These are phyloP conservation scores for Papilio elwesi DNA, from an alignment of 2,888 invertebrate genomes.

Conservation along the genomic window DNA sequence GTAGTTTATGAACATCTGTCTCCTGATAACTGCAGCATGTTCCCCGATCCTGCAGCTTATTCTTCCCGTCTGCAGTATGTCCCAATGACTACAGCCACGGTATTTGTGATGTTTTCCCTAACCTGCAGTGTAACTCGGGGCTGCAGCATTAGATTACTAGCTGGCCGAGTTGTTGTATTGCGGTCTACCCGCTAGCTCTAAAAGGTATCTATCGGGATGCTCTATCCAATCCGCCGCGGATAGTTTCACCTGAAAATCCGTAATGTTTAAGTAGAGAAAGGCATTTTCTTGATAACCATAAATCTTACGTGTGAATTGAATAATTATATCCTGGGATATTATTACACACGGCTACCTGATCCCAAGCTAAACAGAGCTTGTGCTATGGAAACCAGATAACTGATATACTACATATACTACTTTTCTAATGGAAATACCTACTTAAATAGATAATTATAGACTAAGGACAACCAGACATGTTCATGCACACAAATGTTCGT, in stretches of 20 bases:
- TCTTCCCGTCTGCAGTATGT: background rate
- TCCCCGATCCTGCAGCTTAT: background rate
- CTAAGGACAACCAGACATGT: too few relatives aligned
- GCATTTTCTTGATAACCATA: too few relatives aligned
- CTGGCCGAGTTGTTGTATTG: constrained; percentile 89
- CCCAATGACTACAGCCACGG: background rate
- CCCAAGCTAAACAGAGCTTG: too few relatives aligned
- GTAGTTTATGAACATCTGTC: background rate
- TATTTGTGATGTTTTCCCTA: constrained; percentile 4
- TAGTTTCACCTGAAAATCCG: constrained; percentile 87
- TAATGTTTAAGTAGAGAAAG: too few relatives aligned
- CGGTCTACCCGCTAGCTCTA: constrained; percentile 93
- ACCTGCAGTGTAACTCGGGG: background rate
- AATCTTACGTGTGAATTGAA: too few relatives aligned
- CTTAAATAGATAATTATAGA: too few relatives aligned
- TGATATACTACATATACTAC: too few relatives aligned
- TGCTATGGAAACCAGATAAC: too few relatives aligned
- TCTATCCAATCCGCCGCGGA: constrained; percentile 97
- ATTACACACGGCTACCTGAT: too few relatives aligned
- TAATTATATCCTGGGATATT: too few relatives aligned
- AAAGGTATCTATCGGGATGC: constrained; percentile 94
- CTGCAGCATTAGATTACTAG: constrained; percentile 54
- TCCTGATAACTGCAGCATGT: background rate
- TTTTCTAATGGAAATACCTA: too few relatives aligned
- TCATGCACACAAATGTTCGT: too few relatives aligned